Evolutionary conservation across 2,888 invertebrate species (phyloP).

Genomic region (Hypena proboscidalis): DNA sequence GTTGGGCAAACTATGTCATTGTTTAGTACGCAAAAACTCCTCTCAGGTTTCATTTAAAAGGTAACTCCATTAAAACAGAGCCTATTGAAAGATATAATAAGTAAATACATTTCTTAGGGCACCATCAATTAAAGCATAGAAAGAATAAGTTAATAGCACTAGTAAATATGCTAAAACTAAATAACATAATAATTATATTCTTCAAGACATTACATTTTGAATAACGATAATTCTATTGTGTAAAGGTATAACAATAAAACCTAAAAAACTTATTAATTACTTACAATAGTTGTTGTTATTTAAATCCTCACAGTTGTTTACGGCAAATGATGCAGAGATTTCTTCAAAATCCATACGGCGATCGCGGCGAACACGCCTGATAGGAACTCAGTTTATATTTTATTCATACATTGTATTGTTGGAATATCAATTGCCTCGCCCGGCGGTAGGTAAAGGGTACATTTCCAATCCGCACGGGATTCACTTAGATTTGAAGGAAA

Average conservation of each 20-base stretch:
- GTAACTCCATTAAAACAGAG: too few species aligned
- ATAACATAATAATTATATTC: too few species aligned
- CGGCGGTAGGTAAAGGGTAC: slow-evolving; percentile 85
- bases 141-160: too few species aligned
- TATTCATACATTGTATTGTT: slow-evolving; percentile 86
- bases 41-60: slow-evolving; percentile 19
- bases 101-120: too few species aligned
- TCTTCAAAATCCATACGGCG: slow-evolving; percentile 69
- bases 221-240: too few species aligned
- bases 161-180: too few species aligned
- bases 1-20: slow-evolving; percentile 33
- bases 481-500: slow-evolving; percentile 86
- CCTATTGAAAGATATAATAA: too few species aligned
- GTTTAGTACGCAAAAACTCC: slow-evolving; percentile 27
- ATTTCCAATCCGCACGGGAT: slow-evolving; percentile 85
- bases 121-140: too few species aligned
- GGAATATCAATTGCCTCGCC: slow-evolving; percentile 85
- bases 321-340: slow-evolving; percentile 58
- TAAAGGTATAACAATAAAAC: too few species aligned
- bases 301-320: slow-evolving; percentile 25
- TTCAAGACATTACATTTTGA: too few species aligned
- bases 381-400: slow-evolving; percentile 84
- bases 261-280: slow-evolving; percentile 18
- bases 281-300: slow-evolving; percentile 16
- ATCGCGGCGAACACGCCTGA: slow-evolving; percentile 75